phyloP scores from a whole-genome alignment of 2,888 invertebrate species.

The Hirudinaria manillensis region DNA sequence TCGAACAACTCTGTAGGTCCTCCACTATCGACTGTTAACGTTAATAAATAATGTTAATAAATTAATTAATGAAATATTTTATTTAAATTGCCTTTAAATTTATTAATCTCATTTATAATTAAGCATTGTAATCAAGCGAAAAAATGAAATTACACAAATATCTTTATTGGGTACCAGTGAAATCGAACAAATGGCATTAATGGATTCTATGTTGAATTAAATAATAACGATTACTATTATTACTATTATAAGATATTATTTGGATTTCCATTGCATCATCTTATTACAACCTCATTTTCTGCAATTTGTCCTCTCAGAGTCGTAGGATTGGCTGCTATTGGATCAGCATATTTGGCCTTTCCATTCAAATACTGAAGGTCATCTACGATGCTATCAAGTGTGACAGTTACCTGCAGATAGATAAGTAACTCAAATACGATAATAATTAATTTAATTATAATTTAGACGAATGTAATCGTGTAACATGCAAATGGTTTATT shows the following conservation, averaged over 20 bases:
- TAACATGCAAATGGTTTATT: too few relatives aligned
- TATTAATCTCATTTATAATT: not conserved
- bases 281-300: constrained; percentile 37
- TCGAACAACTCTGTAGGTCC: constrained; percentile 30
- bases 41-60: not conserved
- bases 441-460: not conserved
- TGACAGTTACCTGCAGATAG: constrained; percentile 45
- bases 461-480: not conserved
- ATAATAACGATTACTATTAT: not conserved
- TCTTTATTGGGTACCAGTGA: too few relatives aligned
- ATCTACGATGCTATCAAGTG: constrained; percentile 50
- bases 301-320: constrained; percentile 50
- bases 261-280: not conserved
- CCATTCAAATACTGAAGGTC: constrained; percentile 49
- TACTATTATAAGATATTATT: not conserved
- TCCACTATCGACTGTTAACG: constrained; percentile 34
- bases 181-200: too few relatives aligned
- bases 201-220: too few relatives aligned
- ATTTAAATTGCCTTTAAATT: not conserved
- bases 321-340: constrained; percentile 49
- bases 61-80: not conserved
- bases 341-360: constrained; percentile 49
- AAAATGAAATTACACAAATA: too few relatives aligned
- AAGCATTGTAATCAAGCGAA: too few relatives aligned
- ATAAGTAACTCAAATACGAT: too few relatives aligned